Conservation (phyloP, 2,113 vertebrate genomes). For the Chascanopsetta lugubris region DNA sequence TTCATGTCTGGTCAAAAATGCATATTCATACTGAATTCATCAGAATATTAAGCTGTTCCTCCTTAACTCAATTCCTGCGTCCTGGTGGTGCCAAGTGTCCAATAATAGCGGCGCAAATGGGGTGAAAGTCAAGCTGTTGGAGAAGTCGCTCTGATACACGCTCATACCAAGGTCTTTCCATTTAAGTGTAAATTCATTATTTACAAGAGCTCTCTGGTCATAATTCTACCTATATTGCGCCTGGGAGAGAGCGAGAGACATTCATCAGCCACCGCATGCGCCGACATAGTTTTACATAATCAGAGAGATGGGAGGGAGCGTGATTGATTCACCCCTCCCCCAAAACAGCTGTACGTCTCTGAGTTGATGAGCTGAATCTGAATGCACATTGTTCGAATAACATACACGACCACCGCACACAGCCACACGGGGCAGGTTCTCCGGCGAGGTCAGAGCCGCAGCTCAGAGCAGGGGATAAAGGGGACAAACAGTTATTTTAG, state of each 20-base stretch:
- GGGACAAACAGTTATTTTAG: conserved; percentile 47
- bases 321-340: conserved; percentile 40
- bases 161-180: background rate
- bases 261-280: background rate
- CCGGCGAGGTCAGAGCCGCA: conserved; percentile 1
- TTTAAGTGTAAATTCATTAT: conserved; percentile 50
- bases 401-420: conserved; percentile 4
- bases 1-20: no score
- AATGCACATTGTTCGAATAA: conserved; percentile 25
- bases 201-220: conserved; percentile 23
- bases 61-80: no score
- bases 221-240: background rate
- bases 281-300: conserved; percentile 38
- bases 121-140: conserved; percentile 35
- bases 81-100: conserved; percentile 28
- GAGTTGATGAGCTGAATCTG: conserved; percentile 16
- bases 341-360: conserved; percentile 22
- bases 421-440: conserved; percentile 5
- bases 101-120: conserved; percentile 29
- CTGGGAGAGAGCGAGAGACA: background rate
- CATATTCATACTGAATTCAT: no score
- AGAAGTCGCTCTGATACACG: conserved; percentile 25
- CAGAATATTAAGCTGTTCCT: no score
- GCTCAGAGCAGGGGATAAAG: conserved; percentile 26
- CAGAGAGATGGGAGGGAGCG: background rate